These are phyloP conservation scores for Ormyrus labotus DNA, from an alignment of 2,888 invertebrate species.

Conservation along the genomic window DNA sequence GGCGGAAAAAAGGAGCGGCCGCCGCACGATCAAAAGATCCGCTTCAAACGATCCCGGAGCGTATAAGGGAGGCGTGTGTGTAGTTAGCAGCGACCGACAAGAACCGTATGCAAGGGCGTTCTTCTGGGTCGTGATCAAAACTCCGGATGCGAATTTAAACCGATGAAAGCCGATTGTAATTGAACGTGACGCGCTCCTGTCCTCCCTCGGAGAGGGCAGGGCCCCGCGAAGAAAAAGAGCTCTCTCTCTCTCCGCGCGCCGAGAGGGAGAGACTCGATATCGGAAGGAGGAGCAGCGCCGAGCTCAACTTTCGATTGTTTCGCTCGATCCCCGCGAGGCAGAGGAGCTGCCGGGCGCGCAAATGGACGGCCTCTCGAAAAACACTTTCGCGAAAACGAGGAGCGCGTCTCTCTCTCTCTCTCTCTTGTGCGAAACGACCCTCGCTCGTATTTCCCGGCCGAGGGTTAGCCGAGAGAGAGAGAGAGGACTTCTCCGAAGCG, in stretches of 20 bases:
- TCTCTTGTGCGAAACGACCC: neutral
- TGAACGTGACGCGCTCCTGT: conserved; percentile 59
- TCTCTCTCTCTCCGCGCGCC: too few species aligned
- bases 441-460: too few species aligned
- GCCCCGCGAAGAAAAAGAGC: too few species aligned
- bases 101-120: conserved; percentile 33
- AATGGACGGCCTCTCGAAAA: conserved; percentile 4
- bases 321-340: too few species aligned
- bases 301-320: too few species aligned
- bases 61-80: neutral
- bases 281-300: too few species aligned
- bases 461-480: too few species aligned
- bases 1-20: conserved; percentile 39
- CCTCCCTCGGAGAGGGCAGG: too few species aligned
- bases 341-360: too few species aligned
- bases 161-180: conserved; percentile 67
- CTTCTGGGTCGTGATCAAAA: conserved; percentile 66
- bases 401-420: neutral
- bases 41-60: conserved; percentile 41
- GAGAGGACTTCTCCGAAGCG: conserved; percentile 2
- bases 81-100: neutral
- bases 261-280: too few species aligned
- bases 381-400: conserved; percentile 16
- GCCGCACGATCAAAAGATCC: conserved; percentile 50
- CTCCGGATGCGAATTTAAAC: conserved; percentile 63